Evolutionary conservation across 1,140 invertebrate species (phyloP).

Genomic region (Gonatopus flavifemur): DNA sequence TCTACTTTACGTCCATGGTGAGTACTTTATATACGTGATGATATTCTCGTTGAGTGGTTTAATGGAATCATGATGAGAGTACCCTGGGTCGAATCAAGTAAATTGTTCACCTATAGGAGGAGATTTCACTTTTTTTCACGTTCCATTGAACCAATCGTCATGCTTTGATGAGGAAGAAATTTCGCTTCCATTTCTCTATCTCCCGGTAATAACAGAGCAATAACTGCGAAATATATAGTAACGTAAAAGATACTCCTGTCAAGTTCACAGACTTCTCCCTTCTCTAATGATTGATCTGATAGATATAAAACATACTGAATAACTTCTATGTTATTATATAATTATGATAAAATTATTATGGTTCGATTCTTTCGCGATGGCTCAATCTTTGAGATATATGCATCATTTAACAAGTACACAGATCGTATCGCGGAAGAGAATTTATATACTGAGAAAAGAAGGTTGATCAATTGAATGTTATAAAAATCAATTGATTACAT

Average conservation of each 20-base stretch:
- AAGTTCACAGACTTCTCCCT: conserved; percentile 9
- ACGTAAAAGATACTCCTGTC: conserved; percentile 23
- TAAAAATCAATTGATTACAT: no score
- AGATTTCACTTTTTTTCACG: conserved; percentile 35
- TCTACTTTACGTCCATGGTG: conserved; percentile 83
- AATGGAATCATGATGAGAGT: conserved; percentile 28
- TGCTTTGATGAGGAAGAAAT: conserved; percentile 26
- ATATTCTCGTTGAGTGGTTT: conserved; percentile 4
- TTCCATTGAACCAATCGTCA: conserved; percentile 29
- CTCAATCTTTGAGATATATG: no score
- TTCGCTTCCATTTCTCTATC: conserved; percentile 9
- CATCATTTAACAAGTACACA: no score
- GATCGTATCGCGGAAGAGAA: no score
- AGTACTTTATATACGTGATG: conserved; percentile 44
- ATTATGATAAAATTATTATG: no score
- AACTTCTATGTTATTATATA: no score
- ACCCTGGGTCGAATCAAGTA: conserved; percentile 2
- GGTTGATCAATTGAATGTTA: no score
- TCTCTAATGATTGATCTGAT: no score
- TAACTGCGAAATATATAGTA: conserved; percentile 21
- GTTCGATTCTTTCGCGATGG: no score
- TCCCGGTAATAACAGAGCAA: conserved; percentile 6
- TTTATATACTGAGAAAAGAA: no score
- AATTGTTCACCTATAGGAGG: conserved; percentile 11
- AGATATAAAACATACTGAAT: no score